Percentiles rank a stretch among this genome's conserved stretches.
These are phyloP conservation scores for Pangasianodon hypophthalmus DNA, from an alignment of 2,113 vertebrate genomes.

Conservation along the genomic window DNA sequence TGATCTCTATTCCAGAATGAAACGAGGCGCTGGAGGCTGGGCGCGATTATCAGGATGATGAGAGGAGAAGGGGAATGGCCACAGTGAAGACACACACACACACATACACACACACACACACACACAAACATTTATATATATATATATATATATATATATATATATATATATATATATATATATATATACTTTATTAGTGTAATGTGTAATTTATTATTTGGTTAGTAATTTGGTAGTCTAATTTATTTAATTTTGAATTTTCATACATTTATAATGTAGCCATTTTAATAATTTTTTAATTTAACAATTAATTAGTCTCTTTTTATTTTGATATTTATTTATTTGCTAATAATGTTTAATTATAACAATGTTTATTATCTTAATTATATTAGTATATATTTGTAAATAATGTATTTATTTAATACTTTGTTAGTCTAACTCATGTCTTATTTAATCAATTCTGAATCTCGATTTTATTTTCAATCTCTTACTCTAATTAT, in stretches of 20 bases:
- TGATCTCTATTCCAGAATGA: slow-evolving; percentile 55
- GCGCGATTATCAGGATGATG: slow-evolving; percentile 53
- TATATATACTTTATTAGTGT: background rate
- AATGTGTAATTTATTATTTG: background rate
- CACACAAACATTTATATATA: background rate
- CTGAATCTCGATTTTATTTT: too few species aligned
- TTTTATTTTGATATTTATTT: background rate
- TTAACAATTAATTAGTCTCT: background rate
- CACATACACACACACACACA: slow-evolving; percentile 37
- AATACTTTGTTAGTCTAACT: background rate
- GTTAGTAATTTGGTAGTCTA: background rate
- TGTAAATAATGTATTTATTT: background rate
- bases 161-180: too few species aligned
- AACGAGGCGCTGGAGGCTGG: slow-evolving; percentile 43
- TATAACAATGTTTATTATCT: too few species aligned
- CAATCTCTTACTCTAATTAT: background rate
- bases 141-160: too few species aligned
- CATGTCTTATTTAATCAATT: background rate
- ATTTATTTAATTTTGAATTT: background rate
- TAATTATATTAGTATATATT: background rate
- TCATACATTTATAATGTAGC: background rate
- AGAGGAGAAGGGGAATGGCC: slow-evolving; percentile 27
- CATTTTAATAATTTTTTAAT: background rate
- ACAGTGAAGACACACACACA: slow-evolving; percentile 30
- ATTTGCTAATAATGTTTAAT: background rate